Base-by-base conservation (phyloP, 2,113 vertebrate genomes). In the Peromyscus maniculatus region DNA sequence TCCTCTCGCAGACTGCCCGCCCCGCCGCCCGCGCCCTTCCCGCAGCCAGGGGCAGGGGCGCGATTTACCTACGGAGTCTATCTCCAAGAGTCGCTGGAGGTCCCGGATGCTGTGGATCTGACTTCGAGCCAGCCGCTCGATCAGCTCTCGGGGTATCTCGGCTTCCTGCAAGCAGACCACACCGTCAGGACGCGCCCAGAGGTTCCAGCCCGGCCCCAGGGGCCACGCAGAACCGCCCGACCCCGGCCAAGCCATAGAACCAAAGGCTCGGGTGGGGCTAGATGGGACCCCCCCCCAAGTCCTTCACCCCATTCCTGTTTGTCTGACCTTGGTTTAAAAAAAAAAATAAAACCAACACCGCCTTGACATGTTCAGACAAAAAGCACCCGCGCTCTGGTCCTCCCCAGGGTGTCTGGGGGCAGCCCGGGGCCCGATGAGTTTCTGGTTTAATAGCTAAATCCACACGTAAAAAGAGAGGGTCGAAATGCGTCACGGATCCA, bases 1-100 rank as follows among this genome's bases (percentile, higher is more conserved):
- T 9, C 43, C n/a, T 83, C 57, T 83, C 49, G 28, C 46, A 43
- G 39, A n/a, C 91, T 59, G 67, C 57, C 96, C 78, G 71, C 93
- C 80, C 87, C 57, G 46, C 91, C 55, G 52, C 91, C 92, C 87
- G 80, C 77, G 62, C 80, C 94, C 94, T 72, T 94, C 90, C 91
- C 31, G 74, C 71, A 69, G 96, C 97, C 95, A 98, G 98, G 98
- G 97, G 98, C 99, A 97, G 97, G 97, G 99, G 98, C 97, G 99
- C 99, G 99, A 99, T 99, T 99, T 99, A 99, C 99, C 99, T 99
- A 99, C 99, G 99, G 99, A 99, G 99, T 99, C 99, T 99, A 99
- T 99, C 98, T 99, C 99, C 99, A 99, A 99, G 98, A 99, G 99
- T 98, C 99, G 99, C 99, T 99, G 99, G 99, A 99, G 99, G 99